Percentiles rank a stretch among this genome's conserved stretches.
phyloP scores from a whole-genome alignment of 2,888 invertebrate species.

The Tetragonula carbonaria region DNA sequence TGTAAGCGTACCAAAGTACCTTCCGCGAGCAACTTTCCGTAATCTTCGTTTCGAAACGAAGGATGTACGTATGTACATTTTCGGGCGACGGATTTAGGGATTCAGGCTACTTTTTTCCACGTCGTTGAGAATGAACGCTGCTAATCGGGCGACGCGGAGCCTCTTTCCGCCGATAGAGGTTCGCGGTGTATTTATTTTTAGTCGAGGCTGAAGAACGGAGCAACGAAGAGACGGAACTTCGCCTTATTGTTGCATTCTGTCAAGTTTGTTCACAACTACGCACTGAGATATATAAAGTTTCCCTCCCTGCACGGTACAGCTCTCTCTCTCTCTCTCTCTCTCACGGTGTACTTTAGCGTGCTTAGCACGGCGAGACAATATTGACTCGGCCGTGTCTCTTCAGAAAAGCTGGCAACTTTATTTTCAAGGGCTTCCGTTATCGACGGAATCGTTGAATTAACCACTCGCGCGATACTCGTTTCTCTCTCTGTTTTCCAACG shows the following conservation, averaged over 20 bases:
- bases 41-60: not conserved
- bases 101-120: constrained; percentile 6
- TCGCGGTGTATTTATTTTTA: constrained; percentile 52
- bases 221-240: constrained; percentile 44
- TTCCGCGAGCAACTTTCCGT: not conserved
- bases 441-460: constrained; percentile 62
- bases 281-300: constrained; percentile 66
- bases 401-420: constrained; percentile 64
- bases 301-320: constrained; percentile 29
- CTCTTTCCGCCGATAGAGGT: constrained; percentile 4
- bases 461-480: constrained; percentile 16
- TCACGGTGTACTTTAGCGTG: constrained; percentile 55
- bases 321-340: too few species aligned
- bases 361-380: constrained; percentile 68
- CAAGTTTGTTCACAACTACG: constrained; percentile 60
- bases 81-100: not conserved
- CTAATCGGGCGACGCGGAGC: constrained; percentile 9
- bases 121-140: not conserved
- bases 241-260: constrained; percentile 58
- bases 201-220: constrained; percentile 41
- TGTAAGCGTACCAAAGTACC: not conserved
- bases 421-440: constrained; percentile 69
- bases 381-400: constrained; percentile 64
- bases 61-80: not conserved
- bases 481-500: not conserved